Conservation (phyloP, 1,140 invertebrate species). For the Leptinotarsa lineolata region DNA sequence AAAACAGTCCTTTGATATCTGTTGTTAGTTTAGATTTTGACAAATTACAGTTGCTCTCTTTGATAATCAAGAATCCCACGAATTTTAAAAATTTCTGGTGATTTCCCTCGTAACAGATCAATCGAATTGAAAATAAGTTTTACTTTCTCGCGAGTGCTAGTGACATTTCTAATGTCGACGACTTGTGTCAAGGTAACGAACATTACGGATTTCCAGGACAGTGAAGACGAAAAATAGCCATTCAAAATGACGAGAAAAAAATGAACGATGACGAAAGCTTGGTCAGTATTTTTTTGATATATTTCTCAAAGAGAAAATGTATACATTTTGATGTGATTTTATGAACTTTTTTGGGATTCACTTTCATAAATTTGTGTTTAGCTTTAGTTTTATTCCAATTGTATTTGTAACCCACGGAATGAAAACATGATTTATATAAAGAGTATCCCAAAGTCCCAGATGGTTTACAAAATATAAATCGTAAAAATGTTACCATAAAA, state of each 20-base stretch:
- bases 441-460: too few species aligned
- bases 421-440: too few species aligned
- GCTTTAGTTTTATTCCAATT: too few species aligned
- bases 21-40: too few species aligned
- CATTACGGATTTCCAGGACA: constrained; percentile 12
- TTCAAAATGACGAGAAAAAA: constrained; percentile 56
- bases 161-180: constrained; percentile 7
- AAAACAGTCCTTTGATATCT: too few species aligned
- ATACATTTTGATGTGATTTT: too few species aligned
- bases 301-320: too few species aligned
- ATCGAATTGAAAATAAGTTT: not conserved
- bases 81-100: not conserved
- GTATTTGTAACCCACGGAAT: too few species aligned
- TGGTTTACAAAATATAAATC: not conserved
- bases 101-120: not conserved
- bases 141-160: constrained; percentile 7
- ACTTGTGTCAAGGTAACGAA: not conserved
- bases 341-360: too few species aligned
- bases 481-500: not conserved
- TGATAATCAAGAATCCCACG: too few species aligned
- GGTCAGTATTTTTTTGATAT: constrained; percentile 52
- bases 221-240: constrained; percentile 27
- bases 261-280: constrained; percentile 61
- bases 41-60: too few species aligned
- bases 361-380: too few species aligned